Conservation (phyloP, 2,113 vertebrate genomes). For the Galbula dea region DNA sequence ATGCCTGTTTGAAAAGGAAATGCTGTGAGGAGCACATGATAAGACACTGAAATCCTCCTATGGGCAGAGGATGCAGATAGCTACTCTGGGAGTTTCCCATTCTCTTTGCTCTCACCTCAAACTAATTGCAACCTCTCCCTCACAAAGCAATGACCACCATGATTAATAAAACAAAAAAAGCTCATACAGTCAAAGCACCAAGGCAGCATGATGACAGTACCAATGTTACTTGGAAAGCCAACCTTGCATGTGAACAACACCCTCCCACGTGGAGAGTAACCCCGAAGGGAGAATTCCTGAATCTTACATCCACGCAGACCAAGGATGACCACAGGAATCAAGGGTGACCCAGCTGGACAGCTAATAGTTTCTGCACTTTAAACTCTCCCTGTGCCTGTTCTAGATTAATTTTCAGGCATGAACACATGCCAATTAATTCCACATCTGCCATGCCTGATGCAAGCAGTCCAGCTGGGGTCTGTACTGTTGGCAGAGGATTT, state of each 20-base stretch:
- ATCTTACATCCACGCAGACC: background rate
- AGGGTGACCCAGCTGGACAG: background rate
- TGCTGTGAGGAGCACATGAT: background rate
- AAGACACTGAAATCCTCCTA: background rate
- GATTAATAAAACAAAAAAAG: background rate
- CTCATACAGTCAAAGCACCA: background rate
- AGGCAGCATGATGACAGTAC: background rate
- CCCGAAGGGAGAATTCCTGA: background rate
- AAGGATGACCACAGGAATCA: background rate
- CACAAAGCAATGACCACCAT: background rate
- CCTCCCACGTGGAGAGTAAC: background rate
- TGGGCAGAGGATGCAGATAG: background rate
- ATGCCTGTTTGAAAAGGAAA: background rate
- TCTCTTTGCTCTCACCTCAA: background rate
- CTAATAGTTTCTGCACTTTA: background rate
- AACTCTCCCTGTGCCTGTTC: background rate
- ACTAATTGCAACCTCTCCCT: background rate
- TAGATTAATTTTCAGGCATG: background rate
- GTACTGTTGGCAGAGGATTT: background rate
- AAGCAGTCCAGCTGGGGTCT: background rate
- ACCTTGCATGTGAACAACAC: accelerated
- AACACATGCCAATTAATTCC: background rate
- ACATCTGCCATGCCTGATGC: background rate
- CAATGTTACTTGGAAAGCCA: background rate
- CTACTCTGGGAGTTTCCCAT: background rate